Evolutionary conservation across 1,140 invertebrate species (phyloP), one percentile per base, ranked within the genome.

Genomic region (Zophobas atratus): DNA sequence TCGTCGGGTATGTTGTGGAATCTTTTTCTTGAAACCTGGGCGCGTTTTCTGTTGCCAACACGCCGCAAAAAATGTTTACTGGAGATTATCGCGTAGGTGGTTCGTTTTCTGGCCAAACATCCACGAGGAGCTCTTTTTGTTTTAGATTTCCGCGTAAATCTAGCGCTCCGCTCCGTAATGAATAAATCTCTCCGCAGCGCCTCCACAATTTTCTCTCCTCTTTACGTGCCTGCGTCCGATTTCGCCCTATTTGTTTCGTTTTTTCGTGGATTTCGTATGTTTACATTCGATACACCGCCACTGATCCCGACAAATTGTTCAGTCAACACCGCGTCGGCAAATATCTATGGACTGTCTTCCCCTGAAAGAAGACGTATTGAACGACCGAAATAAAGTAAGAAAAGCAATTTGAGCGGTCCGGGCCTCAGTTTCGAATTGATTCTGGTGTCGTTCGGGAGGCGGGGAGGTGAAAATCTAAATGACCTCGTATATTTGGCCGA

Each of bases 371-470:
- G 79, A 78, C 77, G 78, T 82, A 80, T 81, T 79, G 77, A 81
- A 82, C 79, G 77, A 76, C 75, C 70, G 76, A 82, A 81, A 82
- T 82, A 82, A 81, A 82, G 75, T 76, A 82, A 77, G 81, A 77
- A 81, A 81, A 82, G 81, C 81, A 82, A 82, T 82, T 81, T 78
- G 79, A 79, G 74, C 79, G 76, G 78, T 81, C 77, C 74, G 77
- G 79, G 77, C 56, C 60, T 67, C 78, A 71, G 78, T 71, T 57
- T 57, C 41, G 78, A 79, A 79, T 79, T 79, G 74, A 79, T 77
- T 79, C 70, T 63, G 67, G 78, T 71, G 63, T 63, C 63, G 77
- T 56, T 39, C 35, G 70, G 48, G 51, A 53, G 57, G 57, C 53
- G 36, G 20, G 48, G 63, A 39, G 43, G 76, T 67, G 51, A 35